Conservation (phyloP, 2,888 invertebrate genomes). For the Coelogynopora nodosa region DNA sequence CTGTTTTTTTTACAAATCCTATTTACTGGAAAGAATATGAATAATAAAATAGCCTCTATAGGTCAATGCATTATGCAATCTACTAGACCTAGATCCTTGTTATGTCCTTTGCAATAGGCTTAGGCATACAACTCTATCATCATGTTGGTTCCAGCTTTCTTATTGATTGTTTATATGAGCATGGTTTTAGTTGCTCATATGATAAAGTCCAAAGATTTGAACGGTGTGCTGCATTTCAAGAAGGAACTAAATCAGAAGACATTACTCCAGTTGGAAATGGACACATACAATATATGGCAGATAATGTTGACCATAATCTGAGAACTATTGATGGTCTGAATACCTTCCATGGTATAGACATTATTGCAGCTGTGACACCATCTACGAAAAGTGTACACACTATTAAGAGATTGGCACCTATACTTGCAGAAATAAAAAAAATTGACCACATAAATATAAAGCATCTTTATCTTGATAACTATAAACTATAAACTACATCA, state of each 20-base stretch:
- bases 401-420: background rate
- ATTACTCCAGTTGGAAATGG: conserved; percentile 34
- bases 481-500: background rate
- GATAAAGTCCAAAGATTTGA: conserved; percentile 41
- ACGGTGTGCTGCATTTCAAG: conserved; percentile 47
- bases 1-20: conserved; percentile 43
- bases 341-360: conserved; percentile 52
- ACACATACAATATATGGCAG: conserved; percentile 51
- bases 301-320: conserved; percentile 52
- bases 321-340: conserved; percentile 49
- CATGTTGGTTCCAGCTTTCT: conserved; percentile 50
- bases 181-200: conserved; percentile 48
- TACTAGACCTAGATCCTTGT: conserved; percentile 47
- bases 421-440: background rate
- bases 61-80: conserved; percentile 51
- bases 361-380: conserved; percentile 50
- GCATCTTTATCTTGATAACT: background rate
- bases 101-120: conserved; percentile 50
- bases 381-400: conserved; percentile 29
- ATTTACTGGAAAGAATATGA: conserved; percentile 36
- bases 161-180: conserved; percentile 49
- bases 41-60: conserved; percentile 48
- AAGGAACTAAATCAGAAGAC: conserved; percentile 43
- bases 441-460: background rate
- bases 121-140: conserved; percentile 51